A percentile compares a stretch with the other conserved stretches of the same genome.
Evolutionary conservation across 2,888 invertebrate genomes (phyloP).

Genomic region (Phalangium opilio): DNA sequence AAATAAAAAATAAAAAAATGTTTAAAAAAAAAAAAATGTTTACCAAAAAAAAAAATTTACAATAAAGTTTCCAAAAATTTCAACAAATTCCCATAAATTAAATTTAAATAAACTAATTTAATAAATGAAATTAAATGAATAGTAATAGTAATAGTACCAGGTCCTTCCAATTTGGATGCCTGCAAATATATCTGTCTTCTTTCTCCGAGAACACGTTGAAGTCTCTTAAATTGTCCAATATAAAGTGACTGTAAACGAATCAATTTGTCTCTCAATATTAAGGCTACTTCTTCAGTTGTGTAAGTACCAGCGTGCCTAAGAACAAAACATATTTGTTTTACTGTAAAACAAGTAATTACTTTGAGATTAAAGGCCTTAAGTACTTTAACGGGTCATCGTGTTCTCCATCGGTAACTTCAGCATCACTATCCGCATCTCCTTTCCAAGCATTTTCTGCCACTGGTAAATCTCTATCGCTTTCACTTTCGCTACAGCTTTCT

Average conservation of each 20-base stretch:
- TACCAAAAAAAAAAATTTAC: too few relatives aligned
- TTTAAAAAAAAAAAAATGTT: too few relatives aligned
- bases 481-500: constrained; percentile 56
- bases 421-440: constrained; percentile 45
- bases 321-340: not conserved
- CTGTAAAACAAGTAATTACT: not conserved
- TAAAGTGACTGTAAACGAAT: constrained; percentile 63
- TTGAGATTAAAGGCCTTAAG: constrained; percentile 32
- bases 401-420: constrained; percentile 59
- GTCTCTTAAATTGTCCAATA: constrained; percentile 58
- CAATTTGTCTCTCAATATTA: constrained; percentile 56
- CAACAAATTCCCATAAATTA: too few relatives aligned
- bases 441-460: constrained; percentile 42
- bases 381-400: constrained; percentile 60
- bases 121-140: too few relatives aligned
- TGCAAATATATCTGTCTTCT: constrained; percentile 57
- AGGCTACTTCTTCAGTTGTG: constrained; percentile 72
- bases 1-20: too few relatives aligned
- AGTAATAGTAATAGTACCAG: too few relatives aligned
- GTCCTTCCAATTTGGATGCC: constrained; percentile 24
- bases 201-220: constrained; percentile 53
- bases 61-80: too few relatives aligned
- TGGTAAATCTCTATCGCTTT: constrained; percentile 52
- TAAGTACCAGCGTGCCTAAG: constrained; percentile 69
- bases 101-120: too few relatives aligned